Evolutionary conservation across 2,888 invertebrate species (phyloP).

Genomic region (Epistrophe eligans): DNA sequence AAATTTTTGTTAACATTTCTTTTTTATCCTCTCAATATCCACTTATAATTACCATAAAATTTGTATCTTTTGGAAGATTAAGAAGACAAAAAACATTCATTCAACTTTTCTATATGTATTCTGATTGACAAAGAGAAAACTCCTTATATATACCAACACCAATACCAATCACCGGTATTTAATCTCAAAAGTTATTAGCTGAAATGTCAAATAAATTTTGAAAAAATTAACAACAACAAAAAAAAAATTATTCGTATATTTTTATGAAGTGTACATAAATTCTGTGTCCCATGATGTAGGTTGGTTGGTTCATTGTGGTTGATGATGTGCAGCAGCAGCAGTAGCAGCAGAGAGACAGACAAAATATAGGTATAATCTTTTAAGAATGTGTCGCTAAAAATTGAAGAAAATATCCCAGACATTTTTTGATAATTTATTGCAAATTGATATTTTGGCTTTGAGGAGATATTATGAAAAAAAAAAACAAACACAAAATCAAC

Average conservation of each 20-base stretch:
- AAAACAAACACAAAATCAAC: slow-evolving; percentile 26
- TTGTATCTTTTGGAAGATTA: slow-evolving; percentile 50
- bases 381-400: slow-evolving; percentile 55
- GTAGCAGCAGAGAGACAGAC: not conserved
- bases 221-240: slow-evolving; percentile 16
- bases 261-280: not conserved
- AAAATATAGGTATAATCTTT: slow-evolving; percentile 54
- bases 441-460: slow-evolving; percentile 57
- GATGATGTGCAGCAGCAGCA: not conserved
- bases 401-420: slow-evolving; percentile 53
- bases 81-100: slow-evolving; percentile 6
- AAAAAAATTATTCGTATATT: not conserved
- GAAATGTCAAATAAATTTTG: slow-evolving; percentile 26
- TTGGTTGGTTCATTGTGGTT: slow-evolving; percentile 16
- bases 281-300: slow-evolving; percentile 40
- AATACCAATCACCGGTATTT: slow-evolving; percentile 16
- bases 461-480: not conserved
- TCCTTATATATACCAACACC: not conserved
- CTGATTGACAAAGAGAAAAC: slow-evolving; percentile 21
- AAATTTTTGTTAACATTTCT: not conserved
- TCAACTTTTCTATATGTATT: slow-evolving; percentile 1
- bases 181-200: slow-evolving; percentile 63
- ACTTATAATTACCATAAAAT: slow-evolving; percentile 55
- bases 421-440: slow-evolving; percentile 70
- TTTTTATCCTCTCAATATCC: slow-evolving; percentile 35